phyloP scores from a whole-genome alignment of 1,140 invertebrate species.

The Temnothorax longispinosus region DNA sequence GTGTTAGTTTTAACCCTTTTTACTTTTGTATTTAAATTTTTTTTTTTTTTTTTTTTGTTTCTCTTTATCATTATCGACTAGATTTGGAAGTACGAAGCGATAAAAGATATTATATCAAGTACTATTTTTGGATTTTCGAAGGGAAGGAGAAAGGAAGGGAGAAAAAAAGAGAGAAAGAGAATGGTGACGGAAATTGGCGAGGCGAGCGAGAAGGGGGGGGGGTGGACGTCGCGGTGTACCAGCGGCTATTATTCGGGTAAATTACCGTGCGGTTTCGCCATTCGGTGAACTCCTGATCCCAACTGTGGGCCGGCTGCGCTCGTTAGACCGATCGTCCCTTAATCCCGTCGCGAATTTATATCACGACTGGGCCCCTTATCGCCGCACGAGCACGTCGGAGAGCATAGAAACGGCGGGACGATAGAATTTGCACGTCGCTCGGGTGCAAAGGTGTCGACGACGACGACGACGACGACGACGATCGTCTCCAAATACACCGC shows the following conservation, averaged over 20 bases:
- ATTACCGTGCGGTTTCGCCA: constrained; percentile 79
- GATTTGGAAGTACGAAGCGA: background rate
- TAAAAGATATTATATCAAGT: background rate
- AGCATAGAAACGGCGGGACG: constrained; percentile 65
- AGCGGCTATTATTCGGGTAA: constrained; percentile 77
- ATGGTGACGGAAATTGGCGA: constrained; percentile 2
- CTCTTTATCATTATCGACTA: background rate
- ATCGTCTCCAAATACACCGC: constrained; percentile 33
- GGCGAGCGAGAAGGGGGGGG: background rate
- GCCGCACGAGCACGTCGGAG: constrained; percentile 66
- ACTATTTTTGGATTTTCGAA: background rate
- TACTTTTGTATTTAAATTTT: background rate
- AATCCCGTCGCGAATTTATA: constrained; percentile 80
- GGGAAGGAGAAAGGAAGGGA: background rate
- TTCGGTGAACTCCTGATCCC: constrained; percentile 77
- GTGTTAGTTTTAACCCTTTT: background rate
- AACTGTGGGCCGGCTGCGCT: constrained; percentile 71
- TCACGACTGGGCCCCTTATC: constrained; percentile 78
- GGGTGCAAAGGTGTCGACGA: constrained; percentile 32
- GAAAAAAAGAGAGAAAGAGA: background rate
- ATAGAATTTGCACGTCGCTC: constrained; percentile 68
- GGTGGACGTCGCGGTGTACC: constrained; percentile 64
- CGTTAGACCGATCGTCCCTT: constrained; percentile 80
- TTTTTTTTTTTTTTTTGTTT: too few relatives aligned
- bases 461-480: constrained; percentile 30